Conservation (phyloP, 1,140 invertebrate species). For the Brachionus sp. region DNA sequence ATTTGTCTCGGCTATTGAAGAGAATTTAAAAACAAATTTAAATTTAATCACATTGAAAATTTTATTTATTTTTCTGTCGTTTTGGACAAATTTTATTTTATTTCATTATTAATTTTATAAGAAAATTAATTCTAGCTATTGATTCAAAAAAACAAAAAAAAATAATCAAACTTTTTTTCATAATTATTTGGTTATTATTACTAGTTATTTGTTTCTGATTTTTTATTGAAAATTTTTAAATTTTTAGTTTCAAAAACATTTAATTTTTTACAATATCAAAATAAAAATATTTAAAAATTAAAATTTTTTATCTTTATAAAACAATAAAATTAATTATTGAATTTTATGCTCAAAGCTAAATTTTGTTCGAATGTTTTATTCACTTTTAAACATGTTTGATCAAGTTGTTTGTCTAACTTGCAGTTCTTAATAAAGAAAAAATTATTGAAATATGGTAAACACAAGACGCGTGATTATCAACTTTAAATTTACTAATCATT, state of each 20-base stretch:
- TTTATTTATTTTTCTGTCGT: conserved; percentile 18
- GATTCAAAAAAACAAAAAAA: background rate
- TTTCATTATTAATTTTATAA: background rate
- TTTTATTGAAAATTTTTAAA: background rate
- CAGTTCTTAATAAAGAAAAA: background rate
- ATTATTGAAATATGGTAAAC: background rate
- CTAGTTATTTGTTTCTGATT: background rate
- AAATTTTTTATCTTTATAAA: background rate
- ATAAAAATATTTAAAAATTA: conserved; percentile 27
- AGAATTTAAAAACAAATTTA: conserved; percentile 1
- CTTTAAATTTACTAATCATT: background rate
- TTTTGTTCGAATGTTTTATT: no score
- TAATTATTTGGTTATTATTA: background rate
- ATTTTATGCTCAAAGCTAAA: no score
- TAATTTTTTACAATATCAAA: conserved; percentile 19
- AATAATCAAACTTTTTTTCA: background rate
- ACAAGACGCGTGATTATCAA: background rate
- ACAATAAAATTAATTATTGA: background rate
- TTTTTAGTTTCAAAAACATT: conserved; percentile 26
- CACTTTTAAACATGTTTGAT: no score
- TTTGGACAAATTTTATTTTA: conserved; percentile 26
- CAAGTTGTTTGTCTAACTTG: no score
- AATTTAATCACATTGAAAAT: background rate
- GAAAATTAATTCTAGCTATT: background rate
- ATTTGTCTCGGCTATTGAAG: background rate